Evolutionary conservation across 2,113 vertebrate species (phyloP), one percentile per base, ranked within the genome.

Genomic region (Eidolon helvum): DNA sequence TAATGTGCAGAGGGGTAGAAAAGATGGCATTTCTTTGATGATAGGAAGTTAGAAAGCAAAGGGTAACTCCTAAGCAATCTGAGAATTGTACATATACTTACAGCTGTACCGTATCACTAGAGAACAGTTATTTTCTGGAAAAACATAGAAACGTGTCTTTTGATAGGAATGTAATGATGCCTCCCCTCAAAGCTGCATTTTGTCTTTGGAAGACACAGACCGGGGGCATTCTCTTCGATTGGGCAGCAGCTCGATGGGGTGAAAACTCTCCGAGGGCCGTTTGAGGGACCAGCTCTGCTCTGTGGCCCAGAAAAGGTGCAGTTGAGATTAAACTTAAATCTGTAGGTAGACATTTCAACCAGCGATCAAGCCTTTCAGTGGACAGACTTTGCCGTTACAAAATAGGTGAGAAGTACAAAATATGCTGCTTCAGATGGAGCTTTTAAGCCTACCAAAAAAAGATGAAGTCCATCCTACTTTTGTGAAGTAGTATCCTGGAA

Each of bases 381-480:
- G 53, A 78, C 79, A 96, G 94, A 94, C 97, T 93, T 83, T 35
- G 1, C 97, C 92, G 78, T 93, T 65, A 72, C 30, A 55, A 55
- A 87, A 77, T 78, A 96, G 0, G 2, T 55, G 94, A 96, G 90
- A 97, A 63, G 71, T 71, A 95, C 72, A 87, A 61, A 97, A 87
- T 88, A 95, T 98, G 98, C 98, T 99, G 98, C 98, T 98, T 98
- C 98, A 97, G 96, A 98, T 93, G 97, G 98, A 98, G 97, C 97
- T 98, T 98, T 98, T 87, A 96, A 98, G 97, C 93, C 97, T 98
- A 98, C 98, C 98, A 98, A 98, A 98, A 97, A 98, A 94, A 66
- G 48, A 24, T 10, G 33, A 96, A 89, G 53, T 97, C 78, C 97
- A 95, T 96, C 83, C 91, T 98, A 94, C 96, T 98, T 98, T 98